Conservation (phyloP, 2,797 vertebrate genomes). For the Sylvia borin region DNA sequence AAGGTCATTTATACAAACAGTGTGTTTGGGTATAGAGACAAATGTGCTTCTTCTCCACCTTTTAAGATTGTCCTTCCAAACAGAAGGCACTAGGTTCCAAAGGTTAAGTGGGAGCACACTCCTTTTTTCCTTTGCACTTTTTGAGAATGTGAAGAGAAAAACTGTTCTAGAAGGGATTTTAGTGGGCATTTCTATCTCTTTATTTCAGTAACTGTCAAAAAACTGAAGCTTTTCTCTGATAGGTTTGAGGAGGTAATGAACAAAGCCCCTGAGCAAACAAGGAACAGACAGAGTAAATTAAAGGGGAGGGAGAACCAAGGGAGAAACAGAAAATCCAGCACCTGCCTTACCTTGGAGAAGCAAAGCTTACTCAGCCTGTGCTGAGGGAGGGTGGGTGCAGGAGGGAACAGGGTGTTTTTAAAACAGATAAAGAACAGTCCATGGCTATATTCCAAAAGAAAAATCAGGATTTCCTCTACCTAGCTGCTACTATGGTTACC, state of each 20-base stretch:
- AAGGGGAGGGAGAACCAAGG: background rate
- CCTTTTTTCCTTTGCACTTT: background rate
- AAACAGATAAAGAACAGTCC: background rate
- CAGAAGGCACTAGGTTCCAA: background rate
- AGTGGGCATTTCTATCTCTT: background rate
- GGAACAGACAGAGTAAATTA: background rate
- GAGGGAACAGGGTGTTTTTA: background rate
- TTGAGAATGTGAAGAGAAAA: background rate
- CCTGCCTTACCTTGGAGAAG: background rate
- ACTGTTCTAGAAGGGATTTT: background rate
- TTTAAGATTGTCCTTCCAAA: background rate
- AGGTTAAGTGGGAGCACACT: background rate
- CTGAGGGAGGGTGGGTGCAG: background rate
- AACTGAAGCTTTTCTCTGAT: background rate
- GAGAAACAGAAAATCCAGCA: background rate
- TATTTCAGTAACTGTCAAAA: background rate
- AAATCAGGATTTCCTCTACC: conserved; percentile 4
- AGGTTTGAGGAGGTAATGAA: background rate
- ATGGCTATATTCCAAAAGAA: background rate
- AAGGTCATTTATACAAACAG: background rate
- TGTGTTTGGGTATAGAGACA: background rate
- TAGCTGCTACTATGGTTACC: conserved; percentile 20
- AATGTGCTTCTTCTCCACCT: background rate
- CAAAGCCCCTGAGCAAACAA: background rate
- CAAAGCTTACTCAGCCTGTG: background rate